These are phyloP conservation scores for Delia radicum DNA, from an alignment of 1,140 invertebrate species.

Conservation along the genomic window DNA sequence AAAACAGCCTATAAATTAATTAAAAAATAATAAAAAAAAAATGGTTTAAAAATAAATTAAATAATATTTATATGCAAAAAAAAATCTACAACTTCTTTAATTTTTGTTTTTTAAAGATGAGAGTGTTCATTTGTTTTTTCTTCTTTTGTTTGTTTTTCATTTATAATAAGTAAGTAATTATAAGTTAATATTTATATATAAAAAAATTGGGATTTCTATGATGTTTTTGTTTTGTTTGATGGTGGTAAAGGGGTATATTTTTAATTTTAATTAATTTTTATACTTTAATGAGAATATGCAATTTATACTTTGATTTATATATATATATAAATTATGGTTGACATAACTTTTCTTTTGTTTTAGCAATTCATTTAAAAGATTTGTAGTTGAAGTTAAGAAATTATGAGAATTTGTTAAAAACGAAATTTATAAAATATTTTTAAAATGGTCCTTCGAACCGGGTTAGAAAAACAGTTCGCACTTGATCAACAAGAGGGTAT, in stretches of 20 bases:
- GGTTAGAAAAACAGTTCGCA: no score
- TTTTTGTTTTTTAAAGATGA: neutral
- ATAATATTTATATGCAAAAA: neutral
- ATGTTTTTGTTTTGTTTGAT: neutral
- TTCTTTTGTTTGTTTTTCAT: neutral
- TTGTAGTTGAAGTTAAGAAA: no score
- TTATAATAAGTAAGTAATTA: neutral
- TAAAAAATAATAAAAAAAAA: neutral
- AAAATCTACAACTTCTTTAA: neutral
- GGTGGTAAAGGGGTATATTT: neutral
- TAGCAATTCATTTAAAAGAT: neutral
- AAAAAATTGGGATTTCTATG: neutral
- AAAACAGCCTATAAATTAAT: constrained; percentile 2
- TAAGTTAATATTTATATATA: neutral
- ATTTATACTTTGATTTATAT: neutral
- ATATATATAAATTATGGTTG: neutral
- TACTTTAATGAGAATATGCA: neutral
- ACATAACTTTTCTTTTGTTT: neutral
- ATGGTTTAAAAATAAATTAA: neutral
- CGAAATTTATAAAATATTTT: no score
- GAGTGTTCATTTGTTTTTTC: neutral
- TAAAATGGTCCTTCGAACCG: no score
- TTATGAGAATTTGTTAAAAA: no score
- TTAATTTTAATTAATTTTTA: neutral
- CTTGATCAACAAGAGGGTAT: no score